A percentile compares a stretch with the other conserved stretches of the same genome.
Conservation (phyloP, 2,888 invertebrate genomes). For the Atethmia centrago region DNA sequence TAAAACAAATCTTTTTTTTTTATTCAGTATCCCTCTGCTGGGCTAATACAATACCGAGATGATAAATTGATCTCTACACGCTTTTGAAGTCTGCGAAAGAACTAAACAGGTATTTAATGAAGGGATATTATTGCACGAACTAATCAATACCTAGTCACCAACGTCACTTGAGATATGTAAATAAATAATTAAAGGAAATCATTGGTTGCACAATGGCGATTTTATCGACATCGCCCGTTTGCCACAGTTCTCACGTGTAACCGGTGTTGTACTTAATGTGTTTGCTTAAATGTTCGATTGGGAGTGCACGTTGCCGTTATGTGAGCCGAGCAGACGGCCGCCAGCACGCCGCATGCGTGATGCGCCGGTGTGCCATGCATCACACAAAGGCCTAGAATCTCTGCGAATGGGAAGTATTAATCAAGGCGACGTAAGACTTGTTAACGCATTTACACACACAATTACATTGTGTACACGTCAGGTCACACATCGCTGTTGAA, state of each 20-base stretch:
- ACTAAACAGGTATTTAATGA: conserved; percentile 32
- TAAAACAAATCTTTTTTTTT: not conserved
- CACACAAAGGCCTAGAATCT: conserved; percentile 78
- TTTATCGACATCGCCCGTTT: conserved; percentile 16
- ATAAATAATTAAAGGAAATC: conserved; percentile 35
- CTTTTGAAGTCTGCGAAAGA: conserved; percentile 5
- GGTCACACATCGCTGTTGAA: conserved; percentile 59
- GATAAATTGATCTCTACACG: conserved; percentile 14
- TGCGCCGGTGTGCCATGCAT: conserved; percentile 51
- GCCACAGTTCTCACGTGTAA: conserved; percentile 30
- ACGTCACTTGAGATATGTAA: conserved; percentile 36
- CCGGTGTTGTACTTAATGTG: conserved; percentile 28
- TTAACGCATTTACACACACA: conserved; percentile 72
- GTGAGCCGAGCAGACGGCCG: conserved; percentile 37
- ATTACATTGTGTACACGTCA: conserved; percentile 69
- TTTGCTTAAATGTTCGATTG: conserved; percentile 48
- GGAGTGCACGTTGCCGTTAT: conserved; percentile 60
- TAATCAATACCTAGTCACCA: conserved; percentile 40
- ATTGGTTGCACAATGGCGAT: conserved; percentile 21
- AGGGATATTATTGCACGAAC: conserved; percentile 38
- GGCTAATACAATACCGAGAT: conserved; percentile 8
- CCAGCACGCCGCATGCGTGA: conserved; percentile 32
- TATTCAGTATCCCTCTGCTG: not conserved
- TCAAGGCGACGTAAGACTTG: conserved; percentile 77
- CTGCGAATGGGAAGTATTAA: conserved; percentile 83